A percentile compares a stretch with the other conserved stretches of the same genome.
Evolutionary conservation across 2,888 invertebrate species (phyloP).

Genomic region (Lobophora halterata): DNA sequence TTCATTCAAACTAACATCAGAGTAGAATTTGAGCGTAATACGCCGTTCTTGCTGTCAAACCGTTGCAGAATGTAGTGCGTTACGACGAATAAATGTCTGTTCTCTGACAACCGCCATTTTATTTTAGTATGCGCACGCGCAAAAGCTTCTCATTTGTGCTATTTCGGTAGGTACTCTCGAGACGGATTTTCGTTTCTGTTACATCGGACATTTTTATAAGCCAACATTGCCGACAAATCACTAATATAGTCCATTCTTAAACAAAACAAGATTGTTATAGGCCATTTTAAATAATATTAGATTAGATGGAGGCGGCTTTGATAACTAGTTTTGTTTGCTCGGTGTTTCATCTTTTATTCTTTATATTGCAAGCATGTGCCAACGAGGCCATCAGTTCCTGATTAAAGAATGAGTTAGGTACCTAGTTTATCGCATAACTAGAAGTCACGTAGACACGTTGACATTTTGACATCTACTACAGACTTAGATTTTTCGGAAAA

Average conservation of each 20-base stretch:
- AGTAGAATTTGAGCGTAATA: conserved; percentile 43
- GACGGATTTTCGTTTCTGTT: conserved; percentile 61
- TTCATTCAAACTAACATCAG: conserved; percentile 51
- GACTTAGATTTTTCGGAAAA: no score
- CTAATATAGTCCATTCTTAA: conserved; percentile 66
- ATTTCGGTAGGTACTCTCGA: conserved; percentile 55
- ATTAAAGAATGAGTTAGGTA: conserved; percentile 7
- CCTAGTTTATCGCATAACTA: conserved; percentile 13
- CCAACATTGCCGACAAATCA: conserved; percentile 72
- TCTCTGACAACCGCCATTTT: conserved; percentile 59
- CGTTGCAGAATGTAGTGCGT: conserved; percentile 49
- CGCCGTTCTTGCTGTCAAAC: conserved; percentile 52
- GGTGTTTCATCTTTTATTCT: conserved; percentile 54
- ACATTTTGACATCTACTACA: no score
- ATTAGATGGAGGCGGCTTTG: conserved; percentile 63
- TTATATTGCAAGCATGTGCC: conserved; percentile 54
- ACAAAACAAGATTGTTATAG: conserved; percentile 76
- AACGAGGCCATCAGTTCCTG: conserved; percentile 43
- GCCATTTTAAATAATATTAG: conserved; percentile 67
- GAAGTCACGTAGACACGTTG: conserved; percentile 14
- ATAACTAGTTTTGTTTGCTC: conserved; percentile 55
- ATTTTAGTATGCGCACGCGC: conserved; percentile 53
- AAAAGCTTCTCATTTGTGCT: conserved; percentile 55
- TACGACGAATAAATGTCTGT: conserved; percentile 60
- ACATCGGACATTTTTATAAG: conserved; percentile 65